A percentile compares a stretch with the other conserved stretches of the same genome.
phyloP scores from a whole-genome alignment of 2,113 vertebrate genomes.

The Carettochelys insculpta region DNA sequence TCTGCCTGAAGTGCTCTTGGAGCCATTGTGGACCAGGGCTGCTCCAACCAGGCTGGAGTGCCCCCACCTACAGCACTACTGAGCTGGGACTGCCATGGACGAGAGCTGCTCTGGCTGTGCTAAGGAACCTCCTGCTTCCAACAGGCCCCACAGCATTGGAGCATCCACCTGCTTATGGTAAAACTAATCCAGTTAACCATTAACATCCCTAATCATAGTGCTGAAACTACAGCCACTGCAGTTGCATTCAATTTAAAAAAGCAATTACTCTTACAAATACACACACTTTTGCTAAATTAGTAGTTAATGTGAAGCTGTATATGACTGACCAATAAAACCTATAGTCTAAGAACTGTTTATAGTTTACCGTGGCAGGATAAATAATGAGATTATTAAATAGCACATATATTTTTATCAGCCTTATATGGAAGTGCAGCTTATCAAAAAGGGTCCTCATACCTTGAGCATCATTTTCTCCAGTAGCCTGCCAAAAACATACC shows the following conservation, averaged over 20 bases:
- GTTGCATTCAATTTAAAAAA: background rate
- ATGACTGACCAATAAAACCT: background rate
- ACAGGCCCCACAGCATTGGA: too few species aligned
- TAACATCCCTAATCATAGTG: too few species aligned
- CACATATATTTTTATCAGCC: background rate
- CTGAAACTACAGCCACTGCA: background rate
- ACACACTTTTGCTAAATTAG: background rate
- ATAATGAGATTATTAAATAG: background rate
- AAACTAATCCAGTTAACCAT: too few species aligned
- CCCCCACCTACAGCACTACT: too few species aligned
- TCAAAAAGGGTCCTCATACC: background rate
- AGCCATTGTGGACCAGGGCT: too few species aligned
- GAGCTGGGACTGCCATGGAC: too few species aligned
- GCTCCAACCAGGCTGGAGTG: too few species aligned
- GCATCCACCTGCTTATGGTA: too few species aligned
- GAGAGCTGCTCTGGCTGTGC: too few species aligned
- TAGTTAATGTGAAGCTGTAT: background rate
- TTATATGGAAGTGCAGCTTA: background rate
- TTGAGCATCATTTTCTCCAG: background rate
- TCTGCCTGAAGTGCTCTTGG: too few species aligned
- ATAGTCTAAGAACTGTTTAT: background rate
- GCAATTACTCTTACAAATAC: background rate
- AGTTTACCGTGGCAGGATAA: background rate
- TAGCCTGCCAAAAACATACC: background rate
- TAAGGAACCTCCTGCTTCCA: too few species aligned